These are phyloP conservation scores for Macroramphosus scolopax DNA, from an alignment of 2,797 vertebrate species.

Conservation along the genomic window DNA sequence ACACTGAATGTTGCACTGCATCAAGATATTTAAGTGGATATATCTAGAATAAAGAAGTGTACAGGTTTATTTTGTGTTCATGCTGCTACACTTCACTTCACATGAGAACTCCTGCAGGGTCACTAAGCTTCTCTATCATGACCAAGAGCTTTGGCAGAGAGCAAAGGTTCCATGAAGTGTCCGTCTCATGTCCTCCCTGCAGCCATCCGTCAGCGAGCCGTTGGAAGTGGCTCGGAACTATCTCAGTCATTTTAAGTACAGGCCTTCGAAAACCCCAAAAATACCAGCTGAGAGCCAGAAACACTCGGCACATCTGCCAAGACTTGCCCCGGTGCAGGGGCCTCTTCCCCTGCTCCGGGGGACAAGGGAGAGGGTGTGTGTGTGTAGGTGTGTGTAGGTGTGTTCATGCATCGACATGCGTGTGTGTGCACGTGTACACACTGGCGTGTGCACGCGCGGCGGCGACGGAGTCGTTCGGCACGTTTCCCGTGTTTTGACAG, in stretches of 20 bases:
- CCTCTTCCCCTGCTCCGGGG: constrained; percentile 37
- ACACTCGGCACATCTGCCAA: constrained; percentile 69
- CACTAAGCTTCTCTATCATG: constrained; percentile 21
- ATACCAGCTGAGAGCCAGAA: constrained; percentile 60
- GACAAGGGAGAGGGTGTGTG: neutral
- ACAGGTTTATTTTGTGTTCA: too few relatives aligned
- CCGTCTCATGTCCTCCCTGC: constrained; percentile 10
- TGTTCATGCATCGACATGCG: constrained; percentile 24
- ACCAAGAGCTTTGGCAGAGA: constrained; percentile 24
- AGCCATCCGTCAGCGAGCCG: constrained; percentile 33
- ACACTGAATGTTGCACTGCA: too few relatives aligned
- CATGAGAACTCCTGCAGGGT: too few relatives aligned
- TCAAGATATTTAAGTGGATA: too few relatives aligned
- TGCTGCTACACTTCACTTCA: too few relatives aligned
- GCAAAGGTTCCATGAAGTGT: constrained; percentile 16
- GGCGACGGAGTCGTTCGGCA: constrained; percentile 28
- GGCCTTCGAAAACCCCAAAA: constrained; percentile 66
- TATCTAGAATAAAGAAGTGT: too few relatives aligned
- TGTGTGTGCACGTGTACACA: constrained; percentile 2
- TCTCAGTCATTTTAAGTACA: constrained; percentile 77
- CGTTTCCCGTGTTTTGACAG: constrained; percentile 64
- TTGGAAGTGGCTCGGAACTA: constrained; percentile 59
- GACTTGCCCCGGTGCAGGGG: constrained; percentile 60
- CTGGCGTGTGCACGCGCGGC: neutral
- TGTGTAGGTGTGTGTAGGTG: constrained; percentile 2